A percentile compares a stretch with the other conserved stretches of the same genome.
Evolutionary conservation across 1,140 invertebrate genomes (phyloP).

Genomic region (Tetragonula clypearis): DNA sequence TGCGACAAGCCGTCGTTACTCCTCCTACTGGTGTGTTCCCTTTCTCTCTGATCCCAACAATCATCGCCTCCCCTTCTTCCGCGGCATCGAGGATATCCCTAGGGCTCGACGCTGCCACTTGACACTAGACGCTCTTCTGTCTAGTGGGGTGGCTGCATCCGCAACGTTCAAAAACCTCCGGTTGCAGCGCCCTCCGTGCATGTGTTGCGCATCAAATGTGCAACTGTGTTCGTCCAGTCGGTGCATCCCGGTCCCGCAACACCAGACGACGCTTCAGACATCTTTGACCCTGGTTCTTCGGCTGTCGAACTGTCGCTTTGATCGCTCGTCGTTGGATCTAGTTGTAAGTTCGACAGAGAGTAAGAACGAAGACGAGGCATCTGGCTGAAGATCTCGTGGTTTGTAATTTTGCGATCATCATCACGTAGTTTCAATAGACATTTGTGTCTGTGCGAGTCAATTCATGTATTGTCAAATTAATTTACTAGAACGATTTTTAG

Average conservation of each 20-base stretch:
- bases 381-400: too few relatives aligned
- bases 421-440: neutral
- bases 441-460: neutral
- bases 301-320: slow-evolving; percentile 15
- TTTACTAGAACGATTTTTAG: neutral
- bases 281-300: slow-evolving; percentile 30
- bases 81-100: slow-evolving; percentile 36
- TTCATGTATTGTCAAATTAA: neutral
- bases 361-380: neutral
- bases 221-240: neutral
- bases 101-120: slow-evolving; percentile 56
- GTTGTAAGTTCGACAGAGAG: neutral
- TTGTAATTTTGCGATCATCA: neutral
- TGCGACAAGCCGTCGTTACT: slow-evolving; percentile 64
- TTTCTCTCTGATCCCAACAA: slow-evolving; percentile 23
- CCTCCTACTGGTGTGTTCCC: neutral
- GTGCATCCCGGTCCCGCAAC: slow-evolving; percentile 2
- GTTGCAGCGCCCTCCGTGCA: neutral
- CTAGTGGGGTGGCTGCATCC: slow-evolving; percentile 62
- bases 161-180: slow-evolving; percentile 57
- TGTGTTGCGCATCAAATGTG: neutral
- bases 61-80: slow-evolving; percentile 37
- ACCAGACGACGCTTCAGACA: slow-evolving; percentile 49
- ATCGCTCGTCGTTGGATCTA: neutral
- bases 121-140: slow-evolving; percentile 71